phyloP scores from a whole-genome alignment of 2,797 vertebrate species.

The Tachyglossus aculeatus region DNA sequence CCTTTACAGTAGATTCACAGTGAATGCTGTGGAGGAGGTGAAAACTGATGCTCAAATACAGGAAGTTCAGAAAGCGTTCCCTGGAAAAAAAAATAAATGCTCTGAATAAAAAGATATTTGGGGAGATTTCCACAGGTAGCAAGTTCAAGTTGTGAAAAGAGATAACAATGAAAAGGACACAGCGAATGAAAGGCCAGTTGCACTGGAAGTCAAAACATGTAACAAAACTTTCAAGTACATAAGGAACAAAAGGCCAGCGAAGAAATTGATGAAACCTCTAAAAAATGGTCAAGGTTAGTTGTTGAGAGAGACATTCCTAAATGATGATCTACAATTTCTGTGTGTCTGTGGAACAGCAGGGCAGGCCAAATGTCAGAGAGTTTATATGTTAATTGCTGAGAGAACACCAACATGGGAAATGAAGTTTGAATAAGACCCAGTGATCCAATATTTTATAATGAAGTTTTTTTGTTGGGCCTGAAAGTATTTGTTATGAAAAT shows the following conservation, averaged over 20 bases:
- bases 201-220: not conserved
- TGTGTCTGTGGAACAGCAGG: not conserved
- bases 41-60: too few relatives aligned
- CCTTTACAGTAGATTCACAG: too few relatives aligned
- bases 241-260: not conserved
- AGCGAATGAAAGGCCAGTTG: not conserved
- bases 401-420: too few relatives aligned
- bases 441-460: too few relatives aligned
- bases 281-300: not conserved
- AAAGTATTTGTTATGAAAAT: too few relatives aligned
- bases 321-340: rapidly evolving
- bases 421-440: too few relatives aligned
- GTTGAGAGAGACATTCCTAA: not conserved
- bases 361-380: not conserved
- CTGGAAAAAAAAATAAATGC: too few relatives aligned
- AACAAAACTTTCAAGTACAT: not conserved
- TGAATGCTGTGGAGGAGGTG: too few relatives aligned
- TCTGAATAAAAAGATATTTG: not conserved
- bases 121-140: not conserved
- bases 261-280: not conserved
- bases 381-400: not conserved
- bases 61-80: too few relatives aligned
- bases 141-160: not conserved
- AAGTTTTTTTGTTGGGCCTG: too few relatives aligned
- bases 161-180: not conserved